Conservation (phyloP, 2,797 vertebrate species). For the Antrozous pallidus region DNA sequence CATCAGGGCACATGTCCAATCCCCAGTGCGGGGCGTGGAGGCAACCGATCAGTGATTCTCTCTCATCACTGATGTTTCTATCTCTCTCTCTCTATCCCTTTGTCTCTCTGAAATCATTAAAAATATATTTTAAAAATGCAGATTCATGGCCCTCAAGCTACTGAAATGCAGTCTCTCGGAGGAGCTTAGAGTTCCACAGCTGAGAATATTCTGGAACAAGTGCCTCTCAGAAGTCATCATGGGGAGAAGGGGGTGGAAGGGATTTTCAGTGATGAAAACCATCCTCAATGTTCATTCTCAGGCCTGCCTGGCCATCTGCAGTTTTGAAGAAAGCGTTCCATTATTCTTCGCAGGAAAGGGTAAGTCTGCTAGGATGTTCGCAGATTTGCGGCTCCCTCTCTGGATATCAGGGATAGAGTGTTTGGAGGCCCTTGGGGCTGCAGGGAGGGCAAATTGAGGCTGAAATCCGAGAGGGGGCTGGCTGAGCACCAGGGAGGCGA, state of each 20-base stretch:
- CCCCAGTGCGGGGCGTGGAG: no score
- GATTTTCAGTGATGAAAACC: not conserved
- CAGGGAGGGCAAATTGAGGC: not conserved
- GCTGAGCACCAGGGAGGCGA: rapidly evolving
- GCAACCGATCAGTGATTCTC: no score
- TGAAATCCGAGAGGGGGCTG: not conserved
- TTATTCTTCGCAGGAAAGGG: not conserved
- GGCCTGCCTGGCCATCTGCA: not conserved
- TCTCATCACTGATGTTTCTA: no score
- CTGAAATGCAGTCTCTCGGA: not conserved
- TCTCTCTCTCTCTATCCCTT: no score
- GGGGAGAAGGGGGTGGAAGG: rapidly evolving
- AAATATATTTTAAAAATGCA: not conserved
- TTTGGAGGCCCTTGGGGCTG: not conserved
- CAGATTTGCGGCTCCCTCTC: not conserved
- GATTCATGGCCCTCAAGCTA: not conserved
- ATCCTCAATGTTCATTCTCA: not conserved
- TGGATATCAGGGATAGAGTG: no score
- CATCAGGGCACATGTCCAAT: no score
- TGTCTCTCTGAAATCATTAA: no score
- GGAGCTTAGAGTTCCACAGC: not conserved
- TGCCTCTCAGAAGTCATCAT: not conserved
- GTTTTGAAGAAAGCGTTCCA: not conserved
- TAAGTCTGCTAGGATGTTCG: not conserved
- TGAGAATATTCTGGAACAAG: not conserved